phyloP scores from a whole-genome alignment of 92 coral and sea anemone species.

The Meandrina meandrites region DNA sequence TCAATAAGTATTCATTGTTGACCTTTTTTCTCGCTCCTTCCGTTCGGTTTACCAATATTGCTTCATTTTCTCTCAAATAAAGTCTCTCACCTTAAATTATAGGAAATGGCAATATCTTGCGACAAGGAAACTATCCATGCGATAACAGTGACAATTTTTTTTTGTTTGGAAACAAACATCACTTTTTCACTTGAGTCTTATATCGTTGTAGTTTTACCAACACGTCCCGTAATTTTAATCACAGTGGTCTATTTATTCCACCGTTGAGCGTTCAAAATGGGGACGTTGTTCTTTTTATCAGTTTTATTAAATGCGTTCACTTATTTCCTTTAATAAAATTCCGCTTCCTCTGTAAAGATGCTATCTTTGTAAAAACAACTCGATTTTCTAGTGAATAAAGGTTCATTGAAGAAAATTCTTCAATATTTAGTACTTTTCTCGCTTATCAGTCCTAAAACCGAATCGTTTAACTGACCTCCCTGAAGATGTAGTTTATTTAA shows the following conservation, averaged over 20 bases:
- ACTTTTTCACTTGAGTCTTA: not conserved
- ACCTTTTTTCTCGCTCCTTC: not conserved
- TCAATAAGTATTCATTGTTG: not conserved
- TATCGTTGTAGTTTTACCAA: not conserved
- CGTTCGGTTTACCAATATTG: not conserved
- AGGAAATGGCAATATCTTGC: not conserved
- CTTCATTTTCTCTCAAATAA: not conserved
- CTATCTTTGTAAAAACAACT: not conserved
- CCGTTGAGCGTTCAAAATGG: not conserved
- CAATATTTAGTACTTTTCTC: not conserved
- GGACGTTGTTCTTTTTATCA: not conserved
- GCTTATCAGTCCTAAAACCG: not conserved
- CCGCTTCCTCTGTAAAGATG: not conserved
- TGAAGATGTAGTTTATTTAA: not conserved
- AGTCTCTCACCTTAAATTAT: conserved; percentile 12
- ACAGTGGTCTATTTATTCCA: not conserved
- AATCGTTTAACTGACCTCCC: not conserved
- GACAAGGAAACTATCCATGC: not conserved
- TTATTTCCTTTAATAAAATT: not conserved
- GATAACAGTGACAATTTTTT: not conserved
- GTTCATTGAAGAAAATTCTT: not conserved
- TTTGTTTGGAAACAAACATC: conserved; percentile 1
- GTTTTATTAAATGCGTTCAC: not conserved
- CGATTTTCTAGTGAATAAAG: not conserved
- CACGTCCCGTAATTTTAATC: not conserved